Conservation (phyloP, 2,888 invertebrate genomes). For the Lepidocyrtoides sp. region DNA sequence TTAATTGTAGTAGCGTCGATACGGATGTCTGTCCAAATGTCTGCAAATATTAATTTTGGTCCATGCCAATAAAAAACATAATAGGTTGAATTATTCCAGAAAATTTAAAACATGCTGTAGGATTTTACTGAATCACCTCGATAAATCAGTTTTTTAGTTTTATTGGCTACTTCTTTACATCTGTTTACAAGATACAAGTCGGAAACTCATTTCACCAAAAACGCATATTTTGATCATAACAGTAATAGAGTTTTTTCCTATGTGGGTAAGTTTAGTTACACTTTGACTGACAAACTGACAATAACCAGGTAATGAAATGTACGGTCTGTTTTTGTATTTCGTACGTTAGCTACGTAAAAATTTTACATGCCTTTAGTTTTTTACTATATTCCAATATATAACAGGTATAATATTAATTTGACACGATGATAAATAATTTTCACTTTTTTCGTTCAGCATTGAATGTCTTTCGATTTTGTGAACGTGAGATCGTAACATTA, state of each 20-base stretch:
- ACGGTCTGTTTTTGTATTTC: background rate
- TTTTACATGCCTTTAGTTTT: background rate
- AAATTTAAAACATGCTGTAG: too few species aligned
- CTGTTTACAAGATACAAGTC: too few species aligned
- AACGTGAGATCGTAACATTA: background rate
- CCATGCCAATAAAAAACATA: too few species aligned
- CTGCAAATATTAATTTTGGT: too few species aligned
- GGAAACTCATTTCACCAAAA: too few species aligned
- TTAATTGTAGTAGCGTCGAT: too few species aligned
- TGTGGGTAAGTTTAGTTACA: background rate
- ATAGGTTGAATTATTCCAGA: too few species aligned
- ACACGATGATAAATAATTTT: constrained; percentile 17
- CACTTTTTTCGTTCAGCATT: constrained; percentile 13
- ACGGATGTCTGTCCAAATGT: too few species aligned
- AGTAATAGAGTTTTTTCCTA: constrained; percentile 47
- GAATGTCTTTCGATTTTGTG: constrained; percentile 4
- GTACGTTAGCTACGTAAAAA: background rate
- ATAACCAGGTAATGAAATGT: background rate
- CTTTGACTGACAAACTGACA: background rate
- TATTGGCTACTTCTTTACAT: background rate
- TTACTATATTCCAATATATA: background rate
- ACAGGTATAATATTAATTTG: background rate
- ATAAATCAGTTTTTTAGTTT: too few species aligned
- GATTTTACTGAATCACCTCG: too few species aligned
- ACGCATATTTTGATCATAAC: constrained; percentile 49